Conservation (phyloP, 2,797 vertebrate species). For the Siniperca obscura region DNA sequence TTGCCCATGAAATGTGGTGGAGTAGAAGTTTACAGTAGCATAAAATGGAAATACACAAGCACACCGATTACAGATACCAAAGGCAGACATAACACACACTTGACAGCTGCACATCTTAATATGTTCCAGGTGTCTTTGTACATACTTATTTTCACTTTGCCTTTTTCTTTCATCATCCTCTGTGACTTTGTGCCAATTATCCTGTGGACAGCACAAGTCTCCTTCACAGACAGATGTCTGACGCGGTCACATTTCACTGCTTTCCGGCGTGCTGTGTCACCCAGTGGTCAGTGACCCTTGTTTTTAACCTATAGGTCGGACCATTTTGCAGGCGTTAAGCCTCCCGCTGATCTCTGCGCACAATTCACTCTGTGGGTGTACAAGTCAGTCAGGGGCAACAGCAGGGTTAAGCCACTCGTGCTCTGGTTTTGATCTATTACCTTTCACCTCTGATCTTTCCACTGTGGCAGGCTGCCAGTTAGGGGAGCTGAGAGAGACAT, state of each 20-base stretch:
- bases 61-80: slow-evolving; percentile 13
- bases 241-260: slow-evolving; percentile 75
- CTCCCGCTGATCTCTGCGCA: slow-evolving; percentile 62
- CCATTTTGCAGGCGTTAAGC: slow-evolving; percentile 65
- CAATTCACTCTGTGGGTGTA: slow-evolving; percentile 68
- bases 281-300: slow-evolving; percentile 70
- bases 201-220: slow-evolving; percentile 32
- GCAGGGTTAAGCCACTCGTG: slow-evolving; percentile 70
- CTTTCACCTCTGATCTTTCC: slow-evolving; percentile 77
- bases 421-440: slow-evolving; percentile 79
- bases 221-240: slow-evolving; percentile 73
- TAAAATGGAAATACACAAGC: slow-evolving; percentile 12
- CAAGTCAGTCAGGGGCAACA: slow-evolving; percentile 55
- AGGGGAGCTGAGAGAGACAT: slow-evolving; percentile 74
- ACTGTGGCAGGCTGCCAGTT: slow-evolving; percentile 65
- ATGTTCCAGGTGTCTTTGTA: slow-evolving; percentile 52
- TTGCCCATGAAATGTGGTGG: not conserved
- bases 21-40: not conserved
- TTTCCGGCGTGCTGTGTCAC: slow-evolving; percentile 64
- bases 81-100: slow-evolving; percentile 34
- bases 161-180: slow-evolving; percentile 46
- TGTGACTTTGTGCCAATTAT: slow-evolving; percentile 60
- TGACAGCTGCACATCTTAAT: slow-evolving; percentile 56
- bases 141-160: slow-evolving; percentile 36
- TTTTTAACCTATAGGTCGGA: slow-evolving; percentile 54